These are phyloP conservation scores for Neoaliturus tenellus DNA, from an alignment of 2,888 invertebrate species.

Conservation along the genomic window DNA sequence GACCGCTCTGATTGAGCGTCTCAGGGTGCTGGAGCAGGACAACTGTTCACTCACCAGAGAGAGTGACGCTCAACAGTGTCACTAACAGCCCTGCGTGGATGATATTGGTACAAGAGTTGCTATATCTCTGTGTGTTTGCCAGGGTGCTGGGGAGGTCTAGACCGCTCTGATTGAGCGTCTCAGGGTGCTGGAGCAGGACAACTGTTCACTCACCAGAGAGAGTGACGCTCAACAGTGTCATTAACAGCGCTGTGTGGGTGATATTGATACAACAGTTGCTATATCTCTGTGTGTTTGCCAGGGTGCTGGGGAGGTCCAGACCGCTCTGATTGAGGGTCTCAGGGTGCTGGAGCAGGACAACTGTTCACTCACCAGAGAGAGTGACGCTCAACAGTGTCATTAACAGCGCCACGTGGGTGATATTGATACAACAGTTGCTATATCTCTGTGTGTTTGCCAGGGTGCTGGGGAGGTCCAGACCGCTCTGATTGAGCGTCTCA, in stretches of 20 bases:
- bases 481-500: slow-evolving; percentile 75
- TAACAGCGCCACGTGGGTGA: slow-evolving; percentile 89
- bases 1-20: slow-evolving; percentile 74
- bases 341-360: slow-evolving; percentile 78
- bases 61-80: slow-evolving; percentile 80
- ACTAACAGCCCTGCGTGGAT: slow-evolving; percentile 88
- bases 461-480: slow-evolving; percentile 72
- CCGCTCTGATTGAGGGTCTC: slow-evolving; percentile 75
- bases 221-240: slow-evolving; percentile 82
- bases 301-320: slow-evolving; percentile 72
- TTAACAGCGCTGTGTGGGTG: slow-evolving; percentile 87
- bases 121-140: too few species aligned
- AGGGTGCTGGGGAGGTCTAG: slow-evolving; percentile 72
- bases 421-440: too few species aligned
- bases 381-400: slow-evolving; percentile 81
- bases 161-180: slow-evolving; percentile 75
- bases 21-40: slow-evolving; percentile 77
- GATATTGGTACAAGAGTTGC: too few species aligned
- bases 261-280: too few species aligned
- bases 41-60: slow-evolving; percentile 79
- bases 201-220: slow-evolving; percentile 78
- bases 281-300: too few species aligned
- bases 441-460: too few species aligned
- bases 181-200: slow-evolving; percentile 77
- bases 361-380: slow-evolving; percentile 78